phyloP scores from a whole-genome alignment of 2,113 vertebrate species.

The Vulpes lagopus region DNA sequence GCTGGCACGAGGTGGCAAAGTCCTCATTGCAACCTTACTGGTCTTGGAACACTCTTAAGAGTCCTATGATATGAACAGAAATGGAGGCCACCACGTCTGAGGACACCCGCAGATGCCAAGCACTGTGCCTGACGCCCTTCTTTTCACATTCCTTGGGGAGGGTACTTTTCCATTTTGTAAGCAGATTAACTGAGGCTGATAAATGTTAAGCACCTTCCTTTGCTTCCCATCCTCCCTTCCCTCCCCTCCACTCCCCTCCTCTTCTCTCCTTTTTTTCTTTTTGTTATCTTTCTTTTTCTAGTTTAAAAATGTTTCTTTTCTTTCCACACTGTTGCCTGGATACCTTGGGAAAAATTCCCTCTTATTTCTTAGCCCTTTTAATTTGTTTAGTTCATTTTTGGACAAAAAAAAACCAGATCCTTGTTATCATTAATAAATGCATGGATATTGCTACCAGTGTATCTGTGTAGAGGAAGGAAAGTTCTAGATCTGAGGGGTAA shows the following conservation, averaged over 20 bases:
- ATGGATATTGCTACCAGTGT: background rate
- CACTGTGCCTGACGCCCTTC: background rate
- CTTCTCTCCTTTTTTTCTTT: background rate
- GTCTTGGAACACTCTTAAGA: background rate
- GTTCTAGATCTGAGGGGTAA: background rate
- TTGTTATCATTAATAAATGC: background rate
- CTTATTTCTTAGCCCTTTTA: background rate
- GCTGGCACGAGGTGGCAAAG: background rate
- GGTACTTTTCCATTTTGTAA: background rate
- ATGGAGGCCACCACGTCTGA: too few relatives aligned
- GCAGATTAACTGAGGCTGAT: background rate
- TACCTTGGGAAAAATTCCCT: background rate
- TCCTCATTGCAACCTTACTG: background rate
- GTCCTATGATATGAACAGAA: background rate
- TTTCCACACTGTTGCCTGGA: too few relatives aligned
- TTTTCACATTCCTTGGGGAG: background rate
- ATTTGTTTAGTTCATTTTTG: background rate
- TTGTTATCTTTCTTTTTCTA: background rate
- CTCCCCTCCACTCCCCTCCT: too few relatives aligned
- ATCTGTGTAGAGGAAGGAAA: background rate
- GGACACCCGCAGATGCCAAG: too few relatives aligned
- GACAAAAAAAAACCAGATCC: background rate
- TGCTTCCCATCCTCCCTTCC: too few relatives aligned
- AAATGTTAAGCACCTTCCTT: background rate
- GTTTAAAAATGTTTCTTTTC: background rate